Conservation (phyloP, 2,113 vertebrate species). For the Deroptyus accipitrinus region DNA sequence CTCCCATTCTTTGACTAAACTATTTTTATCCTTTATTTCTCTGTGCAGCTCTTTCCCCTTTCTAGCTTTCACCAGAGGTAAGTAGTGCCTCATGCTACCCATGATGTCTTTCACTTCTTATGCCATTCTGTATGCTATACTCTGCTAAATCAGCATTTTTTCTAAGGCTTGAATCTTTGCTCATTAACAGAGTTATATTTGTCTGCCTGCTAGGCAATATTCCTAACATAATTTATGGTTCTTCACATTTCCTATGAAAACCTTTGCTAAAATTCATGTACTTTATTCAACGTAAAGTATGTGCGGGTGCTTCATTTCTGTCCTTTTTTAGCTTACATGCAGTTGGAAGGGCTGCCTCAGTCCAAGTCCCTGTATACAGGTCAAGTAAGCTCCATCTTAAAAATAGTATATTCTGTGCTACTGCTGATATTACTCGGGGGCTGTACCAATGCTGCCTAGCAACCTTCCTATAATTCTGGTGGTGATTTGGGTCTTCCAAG, state of each 20-base stretch:
- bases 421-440: background rate
- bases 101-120: background rate
- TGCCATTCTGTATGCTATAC: background rate
- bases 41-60: background rate
- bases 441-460: background rate
- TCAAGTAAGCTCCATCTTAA: background rate
- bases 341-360: background rate
- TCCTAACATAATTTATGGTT: background rate
- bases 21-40: background rate
- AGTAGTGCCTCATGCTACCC: accelerated
- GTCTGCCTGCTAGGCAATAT: background rate
- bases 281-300: background rate
- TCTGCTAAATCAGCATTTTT: background rate
- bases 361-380: background rate
- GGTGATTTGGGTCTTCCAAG: background rate
- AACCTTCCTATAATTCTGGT: background rate
- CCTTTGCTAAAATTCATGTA: background rate
- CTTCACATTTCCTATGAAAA: background rate
- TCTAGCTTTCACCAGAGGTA: background rate
- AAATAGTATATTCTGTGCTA: background rate
- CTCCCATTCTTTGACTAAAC: background rate
- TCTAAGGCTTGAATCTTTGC: background rate
- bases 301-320: background rate
- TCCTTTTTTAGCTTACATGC: background rate
- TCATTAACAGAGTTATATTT: background rate